Evolutionary conservation across 2,113 vertebrate species (phyloP), one percentile per base, ranked within the genome.

Genomic region (Piaya cayana): DNA sequence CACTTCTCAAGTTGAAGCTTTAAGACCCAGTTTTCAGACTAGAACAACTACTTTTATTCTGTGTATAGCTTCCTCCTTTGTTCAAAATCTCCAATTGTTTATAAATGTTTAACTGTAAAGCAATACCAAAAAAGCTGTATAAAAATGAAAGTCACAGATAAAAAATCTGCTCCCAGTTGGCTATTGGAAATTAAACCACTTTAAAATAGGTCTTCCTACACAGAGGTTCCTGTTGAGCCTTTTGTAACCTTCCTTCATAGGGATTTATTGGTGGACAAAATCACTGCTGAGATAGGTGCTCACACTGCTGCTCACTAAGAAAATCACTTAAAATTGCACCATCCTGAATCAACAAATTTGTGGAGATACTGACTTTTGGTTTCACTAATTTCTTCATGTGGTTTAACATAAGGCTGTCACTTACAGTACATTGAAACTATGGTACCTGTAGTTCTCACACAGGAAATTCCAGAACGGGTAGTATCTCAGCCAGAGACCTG

Each of bases 251-350:
- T 79, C 7, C 17, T 76, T 53, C 68, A 53, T 56, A 45, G n/a
- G 68, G 81, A 77, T 79, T 70, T 90, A 70, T 67, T 20, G 5
- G 75, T 87, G 55, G 68, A 88, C 62, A 80, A 37, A 95, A 90
- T 92, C 83, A 82, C 32, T 56, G 22, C 29, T 70, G 83, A 85
- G 67, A 82, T 26, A 47, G 79, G 95, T 60, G 81, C n/a, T n/a
- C n/a, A 86, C 36, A 93, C 25, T 89, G 55, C 32, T 60, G 75
- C 90, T 96, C 0, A 5, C 84, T 77, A 90, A 86, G 85, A 95
- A 97, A 97, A 96, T 89, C 89, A 60, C 27, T 90, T 30, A 92
- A 90, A 83, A 94, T 58, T 90, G 78, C 53, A 88, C 84, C 22
- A 92, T 34, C 76, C 29, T 91, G 59, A 88, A 86, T 71, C 32